A percentile compares a stretch with the other conserved stretches of the same genome.
These are phyloP conservation scores for Beaufortia kweichowensis DNA, from an alignment of 2,113 vertebrate species.

Conservation along the genomic window DNA sequence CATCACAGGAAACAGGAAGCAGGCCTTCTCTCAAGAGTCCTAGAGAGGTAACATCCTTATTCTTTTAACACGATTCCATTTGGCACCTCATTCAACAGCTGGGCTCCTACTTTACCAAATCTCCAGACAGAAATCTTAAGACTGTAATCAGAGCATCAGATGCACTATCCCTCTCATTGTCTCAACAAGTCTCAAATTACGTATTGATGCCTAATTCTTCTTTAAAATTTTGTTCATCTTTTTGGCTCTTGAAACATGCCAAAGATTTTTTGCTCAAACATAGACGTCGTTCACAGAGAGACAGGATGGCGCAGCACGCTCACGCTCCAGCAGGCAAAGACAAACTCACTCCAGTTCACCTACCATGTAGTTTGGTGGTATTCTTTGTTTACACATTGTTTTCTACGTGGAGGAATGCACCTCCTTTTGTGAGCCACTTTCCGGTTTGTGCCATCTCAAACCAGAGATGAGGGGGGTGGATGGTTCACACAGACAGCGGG, in stretches of 20 bases:
- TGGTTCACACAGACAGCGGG: constrained; percentile 5
- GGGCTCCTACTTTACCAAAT: background rate
- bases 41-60: constrained; percentile 1
- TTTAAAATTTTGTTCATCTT: background rate
- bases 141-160: background rate
- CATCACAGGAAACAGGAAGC: constrained; percentile 11
- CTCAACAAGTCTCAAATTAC: constrained; percentile 3
- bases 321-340: constrained; percentile 40
- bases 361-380: constrained; percentile 25
- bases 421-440: constrained; percentile 42
- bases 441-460: constrained; percentile 40
- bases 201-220: constrained; percentile 2
- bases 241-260: background rate
- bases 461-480: constrained; percentile 7
- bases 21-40: background rate
- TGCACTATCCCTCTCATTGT: background rate
- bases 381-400: constrained; percentile 39
- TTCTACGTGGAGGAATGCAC: constrained; percentile 17
- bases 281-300: background rate
- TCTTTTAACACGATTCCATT: constrained; percentile 22
- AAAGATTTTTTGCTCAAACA: background rate
- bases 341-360: constrained; percentile 38
- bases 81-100: constrained; percentile 11
- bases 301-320: constrained; percentile 1
- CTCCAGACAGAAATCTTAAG: constrained; percentile 5